Conservation (phyloP, 2,113 vertebrate species). For the Oreochromis niloticus region DNA sequence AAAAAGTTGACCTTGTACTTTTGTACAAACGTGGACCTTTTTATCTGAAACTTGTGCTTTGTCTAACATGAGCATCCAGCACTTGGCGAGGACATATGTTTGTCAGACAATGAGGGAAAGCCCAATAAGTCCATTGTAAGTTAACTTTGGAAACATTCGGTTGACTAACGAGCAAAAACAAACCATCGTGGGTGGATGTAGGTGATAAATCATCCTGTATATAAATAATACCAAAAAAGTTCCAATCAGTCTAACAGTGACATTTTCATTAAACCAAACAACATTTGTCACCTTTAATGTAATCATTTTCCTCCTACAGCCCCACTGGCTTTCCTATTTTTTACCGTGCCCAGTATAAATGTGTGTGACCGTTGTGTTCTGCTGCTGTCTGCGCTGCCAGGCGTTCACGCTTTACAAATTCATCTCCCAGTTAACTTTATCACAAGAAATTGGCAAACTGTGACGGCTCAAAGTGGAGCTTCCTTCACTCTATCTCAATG, state of each 20-base stretch:
- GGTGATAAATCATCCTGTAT: background rate
- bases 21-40: accelerated
- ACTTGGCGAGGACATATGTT: too few relatives aligned
- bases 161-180: background rate
- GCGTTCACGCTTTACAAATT: background rate
- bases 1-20: background rate
- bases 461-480: background rate
- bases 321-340: background rate
- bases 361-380: background rate
- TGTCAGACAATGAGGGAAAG: background rate
- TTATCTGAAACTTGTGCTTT: background rate
- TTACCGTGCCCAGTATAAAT: background rate
- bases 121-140: background rate
- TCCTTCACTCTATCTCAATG: background rate
- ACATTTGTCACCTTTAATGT: background rate
- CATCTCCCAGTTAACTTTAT: background rate
- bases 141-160: background rate
- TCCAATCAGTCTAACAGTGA: background rate
- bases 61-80: background rate
- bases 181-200: background rate
- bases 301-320: background rate
- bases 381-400: background rate
- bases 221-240: background rate
- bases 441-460: background rate
- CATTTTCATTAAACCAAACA: background rate